Evolutionary conservation across 2,888 invertebrate genomes (phyloP), one percentile per base, ranked within the genome.

Genomic region (Ormyrus labotus): DNA sequence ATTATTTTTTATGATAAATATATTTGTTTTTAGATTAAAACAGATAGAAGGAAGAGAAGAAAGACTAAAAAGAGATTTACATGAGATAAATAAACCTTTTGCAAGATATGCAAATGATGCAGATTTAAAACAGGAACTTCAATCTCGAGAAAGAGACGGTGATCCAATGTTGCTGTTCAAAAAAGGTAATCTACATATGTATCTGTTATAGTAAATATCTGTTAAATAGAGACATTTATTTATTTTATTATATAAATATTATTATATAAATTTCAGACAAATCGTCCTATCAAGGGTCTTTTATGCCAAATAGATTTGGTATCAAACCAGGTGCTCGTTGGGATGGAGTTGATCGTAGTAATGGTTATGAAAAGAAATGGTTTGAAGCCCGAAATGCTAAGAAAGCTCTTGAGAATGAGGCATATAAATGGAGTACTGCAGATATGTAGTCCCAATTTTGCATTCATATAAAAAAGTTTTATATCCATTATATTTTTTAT

Each of bases 321-420:
- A 96, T 99, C 74, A 92, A 93, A 8, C 99, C 99, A 0, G 99
- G 99, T 0, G 96, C 97, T 91, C 93, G 98, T 11, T 99, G 99
- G 99, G 99, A 99, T 89, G 99, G 99, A 0, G 99, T 99, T 0
- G 97, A 99, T 91, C 92, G 99, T 45, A 98, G 98, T 6, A 99
- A 96, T 91, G 99, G 99, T 0, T 99, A 98, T 89, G 99, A 99
- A 90, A 95, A 95, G 86, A 95, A 96, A 87, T 96, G 95, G 93
- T 97, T 98, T 88, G 94, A 95, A n/a, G 93, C 93, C 10, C 93
- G 94, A 84, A 97, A 95, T 89, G 93, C 94, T 45, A 93, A 92
- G 84, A 94, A 94, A 84, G 98, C 98, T 0, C 90, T 93, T 0
- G 94, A 95, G 84, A 96, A 97, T 86, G 97, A 98, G 87, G 96